Conservation (phyloP, 2,888 invertebrate species). For the Scrobipalpa atriplicella region DNA sequence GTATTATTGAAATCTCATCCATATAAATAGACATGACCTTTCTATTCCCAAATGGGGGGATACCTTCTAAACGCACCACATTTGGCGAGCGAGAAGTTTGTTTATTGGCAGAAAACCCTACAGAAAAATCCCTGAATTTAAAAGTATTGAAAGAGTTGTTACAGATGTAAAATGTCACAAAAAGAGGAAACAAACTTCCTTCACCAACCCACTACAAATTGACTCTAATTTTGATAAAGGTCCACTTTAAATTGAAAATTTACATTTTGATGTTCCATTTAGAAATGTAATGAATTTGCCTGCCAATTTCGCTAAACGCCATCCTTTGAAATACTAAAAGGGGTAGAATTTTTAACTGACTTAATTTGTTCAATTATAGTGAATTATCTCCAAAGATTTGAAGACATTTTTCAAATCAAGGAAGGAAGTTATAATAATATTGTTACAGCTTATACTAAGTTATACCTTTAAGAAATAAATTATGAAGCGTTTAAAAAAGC, state of each 20-base stretch:
- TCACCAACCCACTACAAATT: constrained; percentile 14
- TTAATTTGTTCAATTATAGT: not conserved
- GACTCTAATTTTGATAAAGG: constrained; percentile 26
- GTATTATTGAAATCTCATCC: too few species aligned
- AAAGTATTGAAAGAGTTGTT: too few species aligned
- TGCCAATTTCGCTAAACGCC: not conserved
- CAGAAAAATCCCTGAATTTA: too few species aligned
- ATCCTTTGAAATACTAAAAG: constrained; percentile 1
- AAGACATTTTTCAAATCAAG: too few species aligned
- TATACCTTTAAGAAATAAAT: not conserved
- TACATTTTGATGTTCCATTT: constrained; percentile 21
- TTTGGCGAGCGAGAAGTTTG: too few species aligned
- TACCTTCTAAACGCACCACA: too few species aligned
- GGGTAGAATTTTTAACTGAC: constrained; percentile 7
- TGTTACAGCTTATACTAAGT: not conserved
- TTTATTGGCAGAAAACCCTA: too few species aligned
- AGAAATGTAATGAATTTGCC: constrained; percentile 18
- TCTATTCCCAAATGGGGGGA: too few species aligned
- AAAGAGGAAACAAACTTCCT: not conserved
- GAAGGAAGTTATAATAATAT: not conserved
- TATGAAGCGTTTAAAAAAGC: too few species aligned
- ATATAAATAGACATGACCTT: too few species aligned
- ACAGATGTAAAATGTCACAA: not conserved
- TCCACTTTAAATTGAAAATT: constrained; percentile 19
- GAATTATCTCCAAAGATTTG: not conserved